Conservation (phyloP, 2,888 invertebrate genomes). For the Andrena bucephala region DNA sequence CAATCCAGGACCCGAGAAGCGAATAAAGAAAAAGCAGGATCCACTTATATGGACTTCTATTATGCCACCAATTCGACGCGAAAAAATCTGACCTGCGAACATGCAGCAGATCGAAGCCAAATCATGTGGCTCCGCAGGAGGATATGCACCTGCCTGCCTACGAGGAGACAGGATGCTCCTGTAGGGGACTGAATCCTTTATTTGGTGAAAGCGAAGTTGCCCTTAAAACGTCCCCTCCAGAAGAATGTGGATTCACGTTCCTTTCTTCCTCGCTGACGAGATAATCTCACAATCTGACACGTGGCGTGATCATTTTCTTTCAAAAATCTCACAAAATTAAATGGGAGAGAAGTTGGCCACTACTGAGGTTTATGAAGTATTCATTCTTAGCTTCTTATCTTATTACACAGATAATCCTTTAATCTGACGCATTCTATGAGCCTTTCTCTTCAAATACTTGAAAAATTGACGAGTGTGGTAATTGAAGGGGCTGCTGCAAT, state of each 20-base stretch:
- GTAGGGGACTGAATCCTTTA: conserved; percentile 44
- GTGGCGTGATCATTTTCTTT: background rate
- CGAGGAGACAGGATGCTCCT: conserved; percentile 58
- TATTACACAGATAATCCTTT: no score
- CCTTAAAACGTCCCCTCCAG: conserved; percentile 14
- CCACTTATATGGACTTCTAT: conserved; percentile 54
- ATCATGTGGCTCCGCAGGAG: conserved; percentile 56
- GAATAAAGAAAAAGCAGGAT: conserved; percentile 35
- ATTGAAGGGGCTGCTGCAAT: no score
- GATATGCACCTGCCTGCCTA: conserved; percentile 72
- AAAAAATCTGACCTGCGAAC: conserved; percentile 72
- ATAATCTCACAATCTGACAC: conserved; percentile 18
- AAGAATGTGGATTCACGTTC: background rate
- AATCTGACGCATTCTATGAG: no score
- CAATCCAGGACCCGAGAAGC: conserved; percentile 60
- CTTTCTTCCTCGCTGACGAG: conserved; percentile 2
- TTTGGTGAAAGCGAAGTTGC: conserved; percentile 48
- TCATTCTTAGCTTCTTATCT: no score
- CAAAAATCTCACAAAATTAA: background rate
- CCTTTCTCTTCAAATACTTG: no score
- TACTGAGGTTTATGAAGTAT: background rate
- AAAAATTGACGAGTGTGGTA: no score
- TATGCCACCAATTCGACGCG: conserved; percentile 62
- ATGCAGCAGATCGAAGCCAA: conserved; percentile 71
- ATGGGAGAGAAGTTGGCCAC: background rate